A percentile compares a stretch with the other conserved stretches of the same genome.
phyloP scores from a whole-genome alignment of 2,888 invertebrate species.

The Ypsolopha scabrella region DNA sequence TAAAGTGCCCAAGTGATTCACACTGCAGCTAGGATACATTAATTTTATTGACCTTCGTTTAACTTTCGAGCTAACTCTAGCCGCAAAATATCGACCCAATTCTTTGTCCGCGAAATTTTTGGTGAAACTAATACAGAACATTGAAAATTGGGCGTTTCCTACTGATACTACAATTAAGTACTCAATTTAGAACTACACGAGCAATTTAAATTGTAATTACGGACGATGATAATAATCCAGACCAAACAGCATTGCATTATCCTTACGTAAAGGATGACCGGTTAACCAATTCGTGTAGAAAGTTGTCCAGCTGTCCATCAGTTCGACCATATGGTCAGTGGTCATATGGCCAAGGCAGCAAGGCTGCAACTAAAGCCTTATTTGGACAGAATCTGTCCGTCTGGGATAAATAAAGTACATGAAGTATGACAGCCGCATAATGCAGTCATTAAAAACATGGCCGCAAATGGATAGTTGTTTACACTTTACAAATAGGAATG shows the following conservation, averaged over 20 bases:
- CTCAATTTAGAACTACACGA: too few relatives aligned
- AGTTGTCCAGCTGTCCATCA: conserved; percentile 21
- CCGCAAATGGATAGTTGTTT: neutral
- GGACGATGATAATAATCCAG: neutral
- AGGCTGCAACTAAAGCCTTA: conserved; percentile 5
- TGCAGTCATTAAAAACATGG: neutral
- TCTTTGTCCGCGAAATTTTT: too few relatives aligned
- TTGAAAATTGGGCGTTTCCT: too few relatives aligned
- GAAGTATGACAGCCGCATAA: neutral
- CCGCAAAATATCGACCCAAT: neutral
- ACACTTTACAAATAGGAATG: neutral
- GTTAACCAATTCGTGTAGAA: conserved; percentile 15
- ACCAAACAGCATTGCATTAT: too few relatives aligned
- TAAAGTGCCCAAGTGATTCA: neutral
- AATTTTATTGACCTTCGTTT: neutral
- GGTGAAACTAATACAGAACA: too few relatives aligned
- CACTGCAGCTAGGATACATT: neutral
- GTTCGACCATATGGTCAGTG: conserved; percentile 21
- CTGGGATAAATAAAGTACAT: neutral
- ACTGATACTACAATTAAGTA: too few relatives aligned
- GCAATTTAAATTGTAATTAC: too few relatives aligned
- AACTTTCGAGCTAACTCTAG: neutral
- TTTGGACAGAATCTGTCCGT: conserved; percentile 3
- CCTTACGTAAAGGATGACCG: too few relatives aligned
- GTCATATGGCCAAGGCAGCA: conserved; percentile 11